phyloP scores from a whole-genome alignment of 2,888 invertebrate genomes.

The Agonopterix subpropinquella region DNA sequence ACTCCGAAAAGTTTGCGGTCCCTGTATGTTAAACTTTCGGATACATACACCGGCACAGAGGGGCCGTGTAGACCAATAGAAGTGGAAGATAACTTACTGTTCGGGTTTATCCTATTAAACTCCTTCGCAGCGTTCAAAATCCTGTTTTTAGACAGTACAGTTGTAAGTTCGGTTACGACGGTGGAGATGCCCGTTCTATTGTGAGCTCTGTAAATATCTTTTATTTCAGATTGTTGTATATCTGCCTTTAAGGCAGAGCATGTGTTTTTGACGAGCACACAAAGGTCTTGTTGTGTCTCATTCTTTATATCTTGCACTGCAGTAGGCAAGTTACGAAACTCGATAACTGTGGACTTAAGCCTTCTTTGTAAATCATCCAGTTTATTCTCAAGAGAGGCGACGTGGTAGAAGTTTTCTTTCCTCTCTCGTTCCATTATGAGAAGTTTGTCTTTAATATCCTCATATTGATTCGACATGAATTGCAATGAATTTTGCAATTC shows the following conservation, averaged over 20 bases:
- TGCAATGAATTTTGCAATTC: not conserved
- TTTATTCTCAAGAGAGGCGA: not conserved
- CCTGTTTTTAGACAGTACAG: not conserved
- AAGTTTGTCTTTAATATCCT: slow-evolving; percentile 1
- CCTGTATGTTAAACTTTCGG: not conserved
- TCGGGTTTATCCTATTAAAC: not conserved
- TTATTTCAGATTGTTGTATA: not conserved
- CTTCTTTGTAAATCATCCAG: not conserved
- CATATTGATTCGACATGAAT: slow-evolving; percentile 1
- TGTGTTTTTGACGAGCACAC: not conserved
- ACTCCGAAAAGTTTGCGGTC: not conserved
- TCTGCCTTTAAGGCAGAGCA: not conserved
- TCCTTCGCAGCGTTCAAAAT: not conserved
- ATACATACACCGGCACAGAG: not conserved
- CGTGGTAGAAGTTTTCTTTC: not conserved
- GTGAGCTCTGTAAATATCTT: not conserved
- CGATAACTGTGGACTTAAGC: slow-evolving; percentile 1
- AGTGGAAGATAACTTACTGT: not conserved
- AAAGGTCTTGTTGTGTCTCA: not conserved
- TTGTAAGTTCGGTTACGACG: not conserved
- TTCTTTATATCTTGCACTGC: not conserved
- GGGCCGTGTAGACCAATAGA: not conserved
- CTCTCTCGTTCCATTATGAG: not conserved
- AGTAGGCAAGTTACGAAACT: slow-evolving; percentile 2
- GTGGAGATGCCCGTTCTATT: not conserved